These are phyloP conservation scores for Eumacrocentrus americanus DNA, from an alignment of 2,888 invertebrate species.

Conservation along the genomic window DNA sequence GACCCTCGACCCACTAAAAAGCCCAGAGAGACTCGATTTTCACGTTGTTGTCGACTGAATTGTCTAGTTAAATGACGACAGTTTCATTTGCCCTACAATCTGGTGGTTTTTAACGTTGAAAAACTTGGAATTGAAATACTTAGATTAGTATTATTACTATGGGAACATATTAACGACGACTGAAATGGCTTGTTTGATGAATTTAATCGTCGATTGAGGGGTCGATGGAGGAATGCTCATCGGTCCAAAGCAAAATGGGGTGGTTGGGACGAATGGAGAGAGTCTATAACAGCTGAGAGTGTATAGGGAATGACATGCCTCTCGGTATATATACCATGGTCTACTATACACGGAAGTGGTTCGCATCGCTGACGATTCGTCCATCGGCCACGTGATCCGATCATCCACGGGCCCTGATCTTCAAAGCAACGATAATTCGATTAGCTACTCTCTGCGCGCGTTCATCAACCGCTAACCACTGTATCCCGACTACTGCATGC, in stretches of 20 bases:
- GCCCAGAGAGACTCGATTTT: no score
- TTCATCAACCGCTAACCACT: constrained; percentile 57
- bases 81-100: no score
- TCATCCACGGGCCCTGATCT: constrained; percentile 60
- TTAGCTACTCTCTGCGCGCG: constrained; percentile 53
- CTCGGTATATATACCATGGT: no score
- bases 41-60: no score
- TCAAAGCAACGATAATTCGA: constrained; percentile 62
- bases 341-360: constrained; percentile 51
- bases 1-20: background rate
- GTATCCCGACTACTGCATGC: constrained; percentile 37
- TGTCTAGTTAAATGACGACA: no score
- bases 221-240: constrained; percentile 27
- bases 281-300: constrained; percentile 24
- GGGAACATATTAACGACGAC: background rate
- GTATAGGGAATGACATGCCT: constrained; percentile 21
- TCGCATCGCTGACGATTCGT: constrained; percentile 58
- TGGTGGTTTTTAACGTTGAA: no score
- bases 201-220: constrained; percentile 21
- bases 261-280: constrained; percentile 7
- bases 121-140: no score
- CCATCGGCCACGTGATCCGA: constrained; percentile 59
- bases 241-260: constrained; percentile 29
- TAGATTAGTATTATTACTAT: no score
- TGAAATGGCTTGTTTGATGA: background rate